These are phyloP conservation scores for Canis aureus DNA, from an alignment of 2,113 vertebrate genomes.

Conservation along the genomic window DNA sequence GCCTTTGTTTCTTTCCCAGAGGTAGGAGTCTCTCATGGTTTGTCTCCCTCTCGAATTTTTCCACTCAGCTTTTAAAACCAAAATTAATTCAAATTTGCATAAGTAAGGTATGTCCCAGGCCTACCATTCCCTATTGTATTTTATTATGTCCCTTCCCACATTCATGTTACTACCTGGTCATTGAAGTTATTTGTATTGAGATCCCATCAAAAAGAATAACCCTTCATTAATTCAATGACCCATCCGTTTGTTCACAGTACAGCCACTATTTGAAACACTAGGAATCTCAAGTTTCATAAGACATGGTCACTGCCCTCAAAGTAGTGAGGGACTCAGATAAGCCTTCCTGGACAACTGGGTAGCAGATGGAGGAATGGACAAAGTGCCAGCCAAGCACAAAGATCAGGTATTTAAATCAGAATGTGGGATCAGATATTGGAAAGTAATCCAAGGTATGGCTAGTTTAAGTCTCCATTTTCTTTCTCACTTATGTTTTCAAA, in stretches of 20 bases:
- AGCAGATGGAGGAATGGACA: not conserved
- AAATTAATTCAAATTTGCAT: constrained; percentile 3
- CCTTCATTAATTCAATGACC: not conserved
- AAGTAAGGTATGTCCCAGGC: not conserved
- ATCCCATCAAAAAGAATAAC: not conserved
- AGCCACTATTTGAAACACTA: not conserved
- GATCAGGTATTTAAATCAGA: not conserved
- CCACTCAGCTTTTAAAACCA: not conserved
- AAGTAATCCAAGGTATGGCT: not conserved
- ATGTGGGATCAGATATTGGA: not conserved
- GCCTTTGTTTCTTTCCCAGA: too few species aligned
- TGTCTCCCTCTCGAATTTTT: too few species aligned
- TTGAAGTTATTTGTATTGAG: not conserved
- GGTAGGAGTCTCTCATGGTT: too few species aligned
- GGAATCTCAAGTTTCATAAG: not conserved
- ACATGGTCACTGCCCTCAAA: not conserved
- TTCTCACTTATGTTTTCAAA: not conserved
- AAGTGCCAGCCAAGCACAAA: not conserved
- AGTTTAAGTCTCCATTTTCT: not conserved
- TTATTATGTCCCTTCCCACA: not conserved
- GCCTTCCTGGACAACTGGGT: not conserved
- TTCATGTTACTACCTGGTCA: not conserved
- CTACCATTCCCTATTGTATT: not conserved
- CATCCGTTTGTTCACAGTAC: not conserved
- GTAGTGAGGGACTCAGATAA: not conserved